Evolutionary conservation across 1,140 invertebrate genomes (phyloP).

Genomic region (Heliconius eleuchia): DNA sequence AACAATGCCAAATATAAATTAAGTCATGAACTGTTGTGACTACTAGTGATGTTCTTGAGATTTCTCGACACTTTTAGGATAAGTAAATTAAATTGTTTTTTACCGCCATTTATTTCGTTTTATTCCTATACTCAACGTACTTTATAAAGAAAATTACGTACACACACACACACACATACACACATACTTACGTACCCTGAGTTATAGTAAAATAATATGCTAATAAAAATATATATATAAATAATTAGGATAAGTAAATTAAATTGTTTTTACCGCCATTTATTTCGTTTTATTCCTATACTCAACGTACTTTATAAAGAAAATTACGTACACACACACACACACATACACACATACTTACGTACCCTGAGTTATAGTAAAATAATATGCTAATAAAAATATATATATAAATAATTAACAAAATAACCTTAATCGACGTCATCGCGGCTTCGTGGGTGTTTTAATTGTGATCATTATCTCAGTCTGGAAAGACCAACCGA

Average conservation of each 20-base stretch:
- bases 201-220: no score
- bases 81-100: slow-evolving; percentile 30
- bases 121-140: background rate
- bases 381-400: no score
- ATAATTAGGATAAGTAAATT: slow-evolving; percentile 19
- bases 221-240: no score
- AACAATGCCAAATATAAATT: slow-evolving; percentile 59
- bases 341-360: no score
- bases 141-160: background rate
- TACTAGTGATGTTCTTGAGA: slow-evolving; percentile 20
- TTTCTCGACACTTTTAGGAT: slow-evolving; percentile 15
- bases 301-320: background rate
- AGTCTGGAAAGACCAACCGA: no score
- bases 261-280: slow-evolving; percentile 21
- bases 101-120: slow-evolving; percentile 14
- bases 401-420: no score
- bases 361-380: no score
- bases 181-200: no score
- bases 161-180: no score
- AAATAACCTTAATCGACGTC: no score
- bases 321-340: background rate
- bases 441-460: no score
- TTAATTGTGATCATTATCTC: no score
- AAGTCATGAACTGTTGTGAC: slow-evolving; percentile 33
- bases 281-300: slow-evolving; percentile 13